Conservation (phyloP, 1,140 invertebrate genomes). For the Bombus superbus region DNA sequence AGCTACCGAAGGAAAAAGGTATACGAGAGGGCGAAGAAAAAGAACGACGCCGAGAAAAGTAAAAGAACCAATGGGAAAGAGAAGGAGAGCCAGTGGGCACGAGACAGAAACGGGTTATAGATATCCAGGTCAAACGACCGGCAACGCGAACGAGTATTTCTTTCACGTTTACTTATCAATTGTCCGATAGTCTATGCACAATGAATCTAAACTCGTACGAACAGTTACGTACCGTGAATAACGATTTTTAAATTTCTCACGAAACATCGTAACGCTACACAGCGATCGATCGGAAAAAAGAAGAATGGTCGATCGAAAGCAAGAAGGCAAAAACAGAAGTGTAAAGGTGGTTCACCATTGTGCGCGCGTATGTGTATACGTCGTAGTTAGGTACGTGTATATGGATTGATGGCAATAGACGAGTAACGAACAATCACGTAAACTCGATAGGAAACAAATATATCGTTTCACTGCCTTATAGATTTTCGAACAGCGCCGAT, state of each 20-base stretch:
- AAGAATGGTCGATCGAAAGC: not conserved
- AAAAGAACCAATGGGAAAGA: slow-evolving; percentile 10
- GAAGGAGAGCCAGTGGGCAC: slow-evolving; percentile 12
- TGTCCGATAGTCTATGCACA: not conserved
- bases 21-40: slow-evolving; percentile 23
- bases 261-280: not conserved
- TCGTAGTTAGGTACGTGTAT: too few species aligned
- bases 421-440: slow-evolving; percentile 25
- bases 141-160: slow-evolving; percentile 30
- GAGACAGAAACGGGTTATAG: slow-evolving; percentile 36
- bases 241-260: not conserved
- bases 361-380: not conserved
- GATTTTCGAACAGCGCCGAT: slow-evolving; percentile 25
- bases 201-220: slow-evolving; percentile 8
- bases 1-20: slow-evolving; percentile 7
- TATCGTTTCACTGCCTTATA: slow-evolving; percentile 39
- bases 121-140: slow-evolving; percentile 45
- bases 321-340: not conserved
- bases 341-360: not conserved
- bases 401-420: not conserved
- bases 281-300: not conserved
- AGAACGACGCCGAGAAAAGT: slow-evolving; percentile 5
- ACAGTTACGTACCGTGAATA: slow-evolving; percentile 1
- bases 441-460: slow-evolving; percentile 42
- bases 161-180: slow-evolving; percentile 43